These are phyloP conservation scores for Hippoglossus stenolepis DNA, from an alignment of 2,113 vertebrate species.

Conservation along the genomic window DNA sequence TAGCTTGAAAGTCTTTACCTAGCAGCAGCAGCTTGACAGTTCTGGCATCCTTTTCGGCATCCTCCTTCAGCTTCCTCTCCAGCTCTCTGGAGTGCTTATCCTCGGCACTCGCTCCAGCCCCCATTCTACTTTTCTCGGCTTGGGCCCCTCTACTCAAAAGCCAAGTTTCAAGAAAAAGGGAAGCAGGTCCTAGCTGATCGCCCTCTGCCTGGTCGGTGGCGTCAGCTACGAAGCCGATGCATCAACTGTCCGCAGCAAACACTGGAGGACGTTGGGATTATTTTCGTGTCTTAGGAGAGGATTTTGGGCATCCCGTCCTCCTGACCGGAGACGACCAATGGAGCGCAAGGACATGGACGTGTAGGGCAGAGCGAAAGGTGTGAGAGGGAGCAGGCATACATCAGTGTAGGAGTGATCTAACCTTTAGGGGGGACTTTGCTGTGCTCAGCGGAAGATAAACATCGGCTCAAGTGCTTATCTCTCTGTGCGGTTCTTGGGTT, in stretches of 20 bases:
- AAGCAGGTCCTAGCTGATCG: slow-evolving; percentile 61
- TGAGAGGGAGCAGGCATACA: slow-evolving; percentile 65
- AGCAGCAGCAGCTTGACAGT: slow-evolving; percentile 97
- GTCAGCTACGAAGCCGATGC: slow-evolving; percentile 60
- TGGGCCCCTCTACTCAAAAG: slow-evolving; percentile 62
- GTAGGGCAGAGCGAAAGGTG: slow-evolving; percentile 63
- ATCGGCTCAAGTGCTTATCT: slow-evolving; percentile 83
- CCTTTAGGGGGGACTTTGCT: slow-evolving; percentile 81
- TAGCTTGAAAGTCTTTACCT: slow-evolving; percentile 82
- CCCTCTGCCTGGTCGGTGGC: slow-evolving; percentile 49
- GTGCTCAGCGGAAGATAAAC: slow-evolving; percentile 86
- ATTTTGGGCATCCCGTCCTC: slow-evolving; percentile 81
- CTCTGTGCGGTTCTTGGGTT: slow-evolving; percentile 48
- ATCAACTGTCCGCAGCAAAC: slow-evolving; percentile 57
- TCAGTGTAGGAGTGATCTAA: slow-evolving; percentile 67
- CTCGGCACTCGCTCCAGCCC: slow-evolving; percentile 94
- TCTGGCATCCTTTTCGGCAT: slow-evolving; percentile 94
- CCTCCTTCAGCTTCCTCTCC: slow-evolving; percentile 97
- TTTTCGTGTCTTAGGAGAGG: slow-evolving; percentile 80
- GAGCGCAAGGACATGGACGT: slow-evolving; percentile 86
- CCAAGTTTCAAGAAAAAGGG: slow-evolving; percentile 60
- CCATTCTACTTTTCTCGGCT: slow-evolving; percentile 84
- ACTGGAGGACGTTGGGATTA: slow-evolving; percentile 59
- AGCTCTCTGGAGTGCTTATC: slow-evolving; percentile 96
- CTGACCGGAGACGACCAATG: slow-evolving; percentile 80